Evolutionary conservation across 2,888 invertebrate genomes (phyloP).

Genomic region (Hedychridium roseum): DNA sequence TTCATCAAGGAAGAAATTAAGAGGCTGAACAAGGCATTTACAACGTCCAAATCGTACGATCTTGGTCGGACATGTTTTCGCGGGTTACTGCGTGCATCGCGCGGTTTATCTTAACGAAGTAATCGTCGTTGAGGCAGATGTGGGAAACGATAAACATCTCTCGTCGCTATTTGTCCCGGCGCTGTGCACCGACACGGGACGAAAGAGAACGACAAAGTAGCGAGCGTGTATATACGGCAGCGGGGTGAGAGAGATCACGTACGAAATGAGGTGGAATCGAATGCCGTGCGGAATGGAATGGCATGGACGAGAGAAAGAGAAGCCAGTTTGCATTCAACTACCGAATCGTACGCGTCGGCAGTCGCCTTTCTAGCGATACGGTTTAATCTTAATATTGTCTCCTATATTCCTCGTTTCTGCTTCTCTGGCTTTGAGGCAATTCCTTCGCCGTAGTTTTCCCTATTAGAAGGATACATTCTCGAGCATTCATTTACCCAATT

Average conservation of each 20-base stretch:
- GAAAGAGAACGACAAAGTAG: conserved; percentile 17
- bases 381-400: too few relatives aligned
- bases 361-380: too few relatives aligned
- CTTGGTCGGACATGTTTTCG: too few relatives aligned
- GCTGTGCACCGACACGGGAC: conserved; percentile 12
- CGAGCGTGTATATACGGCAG: conserved; percentile 27
- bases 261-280: conserved; percentile 39
- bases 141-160: conserved; percentile 17
- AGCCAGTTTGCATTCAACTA: conserved; percentile 47
- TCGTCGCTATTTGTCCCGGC: conserved; percentile 4
- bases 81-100: too few relatives aligned
- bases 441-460: too few relatives aligned
- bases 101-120: conserved; percentile 11
- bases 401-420: too few relatives aligned
- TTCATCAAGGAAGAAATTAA: too few relatives aligned
- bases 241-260: conserved; percentile 33
- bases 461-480: too few relatives aligned
- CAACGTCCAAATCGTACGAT: too few relatives aligned
- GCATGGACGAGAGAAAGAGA: conserved; percentile 30
- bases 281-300: conserved; percentile 32
- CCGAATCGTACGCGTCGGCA: conserved; percentile 37
- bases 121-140: conserved; percentile 11
- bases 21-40: too few relatives aligned
- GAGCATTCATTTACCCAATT: too few relatives aligned
- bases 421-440: too few relatives aligned